Evolutionary conservation across 2,888 invertebrate genomes (phyloP).

Genomic region (Sepioteuthis lessoniana): DNA sequence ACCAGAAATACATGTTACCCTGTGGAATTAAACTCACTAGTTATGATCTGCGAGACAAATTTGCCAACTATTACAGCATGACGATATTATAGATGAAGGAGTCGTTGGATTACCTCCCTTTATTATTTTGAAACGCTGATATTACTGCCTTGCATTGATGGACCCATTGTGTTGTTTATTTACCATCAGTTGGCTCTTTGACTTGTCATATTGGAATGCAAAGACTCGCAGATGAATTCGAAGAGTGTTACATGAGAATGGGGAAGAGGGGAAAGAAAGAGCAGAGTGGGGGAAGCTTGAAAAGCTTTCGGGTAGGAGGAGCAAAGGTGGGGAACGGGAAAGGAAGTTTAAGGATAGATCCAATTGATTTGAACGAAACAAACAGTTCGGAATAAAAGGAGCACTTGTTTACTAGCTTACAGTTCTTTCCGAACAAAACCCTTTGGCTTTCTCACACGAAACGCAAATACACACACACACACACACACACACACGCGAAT

Average conservation of each 20-base stretch:
- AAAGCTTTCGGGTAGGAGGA: too few relatives aligned
- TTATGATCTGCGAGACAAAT: too few relatives aligned
- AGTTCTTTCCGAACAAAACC: neutral
- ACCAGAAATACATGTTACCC: too few relatives aligned
- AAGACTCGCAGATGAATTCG: neutral
- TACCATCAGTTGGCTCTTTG: neutral
- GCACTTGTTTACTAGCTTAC: neutral
- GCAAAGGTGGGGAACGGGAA: too few relatives aligned
- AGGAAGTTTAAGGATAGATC: neutral
- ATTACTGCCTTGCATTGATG: neutral
- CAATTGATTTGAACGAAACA: neutral
- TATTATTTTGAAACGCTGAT: too few relatives aligned
- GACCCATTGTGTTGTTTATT: neutral
- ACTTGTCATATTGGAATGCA: neutral
- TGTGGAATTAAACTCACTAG: too few relatives aligned
- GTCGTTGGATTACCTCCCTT: too few relatives aligned
- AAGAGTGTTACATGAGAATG: neutral
- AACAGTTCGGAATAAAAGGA: neutral
- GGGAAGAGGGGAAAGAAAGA: neutral
- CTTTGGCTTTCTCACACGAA: neutral
- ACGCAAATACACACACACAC: slow-evolving; percentile 43
- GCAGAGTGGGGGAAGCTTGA: too few relatives aligned
- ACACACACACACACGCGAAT: slow-evolving; percentile 45
- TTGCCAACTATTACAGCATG: too few relatives aligned
- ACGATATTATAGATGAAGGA: too few relatives aligned